Percentiles rank a stretch among this genome's conserved stretches.
Evolutionary conservation across 2,888 invertebrate species (phyloP).

Genomic region (Drosophila meridionalis): DNA sequence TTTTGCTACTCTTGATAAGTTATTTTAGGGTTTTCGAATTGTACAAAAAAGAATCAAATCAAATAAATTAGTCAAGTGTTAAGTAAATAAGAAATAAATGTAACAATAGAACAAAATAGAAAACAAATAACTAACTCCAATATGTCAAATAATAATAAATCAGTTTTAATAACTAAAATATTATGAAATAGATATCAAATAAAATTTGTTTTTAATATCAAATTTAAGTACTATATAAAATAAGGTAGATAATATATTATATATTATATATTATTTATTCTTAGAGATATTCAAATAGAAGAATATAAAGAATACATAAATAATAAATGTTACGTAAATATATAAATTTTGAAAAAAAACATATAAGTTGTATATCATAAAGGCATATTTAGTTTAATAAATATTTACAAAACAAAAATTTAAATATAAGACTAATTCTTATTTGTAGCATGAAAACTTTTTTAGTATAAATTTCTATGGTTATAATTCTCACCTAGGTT

Average conservation of each 20-base stretch:
- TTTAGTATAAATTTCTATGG: not conserved
- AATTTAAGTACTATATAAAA: not conserved
- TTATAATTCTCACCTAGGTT: not conserved
- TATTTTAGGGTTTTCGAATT: constrained; percentile 58
- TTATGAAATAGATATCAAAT: not conserved
- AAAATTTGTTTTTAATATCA: not conserved
- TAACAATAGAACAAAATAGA: not conserved
- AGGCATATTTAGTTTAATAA: not conserved
- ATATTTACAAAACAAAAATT: not conserved
- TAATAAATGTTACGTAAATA: not conserved
- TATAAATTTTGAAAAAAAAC: not conserved
- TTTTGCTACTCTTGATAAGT: constrained; percentile 60
- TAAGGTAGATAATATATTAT: not conserved
- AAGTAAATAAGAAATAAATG: constrained; percentile 5
- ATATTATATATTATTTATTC: not conserved
- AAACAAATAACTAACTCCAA: not conserved
- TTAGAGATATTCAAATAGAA: not conserved
- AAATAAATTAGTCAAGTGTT: constrained; percentile 39
- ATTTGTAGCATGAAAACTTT: not conserved
- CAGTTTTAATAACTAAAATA: not conserved
- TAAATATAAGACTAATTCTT: too few relatives aligned
- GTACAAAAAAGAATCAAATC: constrained; percentile 54
- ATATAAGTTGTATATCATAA: not conserved
- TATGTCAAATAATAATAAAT: not conserved
- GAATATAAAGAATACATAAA: not conserved